Conservation (phyloP, 92 coral and sea anemone genomes). For the Diadumene lineata region DNA sequence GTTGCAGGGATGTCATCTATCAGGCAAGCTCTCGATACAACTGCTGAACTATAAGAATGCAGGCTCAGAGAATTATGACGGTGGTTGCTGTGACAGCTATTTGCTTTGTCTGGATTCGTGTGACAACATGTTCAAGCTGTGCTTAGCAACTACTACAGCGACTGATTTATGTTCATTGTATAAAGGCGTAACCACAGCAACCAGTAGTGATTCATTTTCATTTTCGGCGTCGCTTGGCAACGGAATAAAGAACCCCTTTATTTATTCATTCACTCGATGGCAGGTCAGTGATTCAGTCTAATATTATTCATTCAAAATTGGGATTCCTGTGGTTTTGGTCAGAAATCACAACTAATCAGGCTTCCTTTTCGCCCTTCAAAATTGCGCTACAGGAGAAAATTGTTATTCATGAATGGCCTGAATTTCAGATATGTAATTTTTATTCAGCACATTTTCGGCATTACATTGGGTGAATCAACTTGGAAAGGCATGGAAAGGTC, state of each 20-base stretch:
- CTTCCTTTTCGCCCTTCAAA: too few relatives aligned
- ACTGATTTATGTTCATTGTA: conserved; percentile 42
- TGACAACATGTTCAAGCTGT: conserved; percentile 60
- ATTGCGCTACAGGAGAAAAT: too few relatives aligned
- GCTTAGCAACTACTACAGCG: conserved; percentile 44
- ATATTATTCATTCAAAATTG: too few relatives aligned
- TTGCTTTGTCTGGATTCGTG: conserved; percentile 43
- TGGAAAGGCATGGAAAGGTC: too few relatives aligned
- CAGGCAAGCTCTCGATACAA: conserved; percentile 56
- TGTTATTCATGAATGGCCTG: too few relatives aligned
- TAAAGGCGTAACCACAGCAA: conserved; percentile 41
- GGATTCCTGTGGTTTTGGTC: too few relatives aligned
- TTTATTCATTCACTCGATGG: conserved; percentile 47
- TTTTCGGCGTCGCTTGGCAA: conserved; percentile 63
- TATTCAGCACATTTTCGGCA: too few relatives aligned
- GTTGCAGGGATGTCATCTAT: conserved; percentile 29
- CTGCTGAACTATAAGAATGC: conserved; percentile 56
- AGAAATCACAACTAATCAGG: too few relatives aligned
- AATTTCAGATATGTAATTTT: too few relatives aligned
- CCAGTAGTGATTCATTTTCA: conserved; percentile 47
- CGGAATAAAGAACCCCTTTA: conserved; percentile 55
- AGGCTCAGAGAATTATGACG: conserved; percentile 30
- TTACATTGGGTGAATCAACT: too few relatives aligned
- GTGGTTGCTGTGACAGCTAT: conserved; percentile 61
- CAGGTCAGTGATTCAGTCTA: too few relatives aligned